phyloP scores from a whole-genome alignment of 2,113 vertebrate species.

The Microtus montanus region DNA sequence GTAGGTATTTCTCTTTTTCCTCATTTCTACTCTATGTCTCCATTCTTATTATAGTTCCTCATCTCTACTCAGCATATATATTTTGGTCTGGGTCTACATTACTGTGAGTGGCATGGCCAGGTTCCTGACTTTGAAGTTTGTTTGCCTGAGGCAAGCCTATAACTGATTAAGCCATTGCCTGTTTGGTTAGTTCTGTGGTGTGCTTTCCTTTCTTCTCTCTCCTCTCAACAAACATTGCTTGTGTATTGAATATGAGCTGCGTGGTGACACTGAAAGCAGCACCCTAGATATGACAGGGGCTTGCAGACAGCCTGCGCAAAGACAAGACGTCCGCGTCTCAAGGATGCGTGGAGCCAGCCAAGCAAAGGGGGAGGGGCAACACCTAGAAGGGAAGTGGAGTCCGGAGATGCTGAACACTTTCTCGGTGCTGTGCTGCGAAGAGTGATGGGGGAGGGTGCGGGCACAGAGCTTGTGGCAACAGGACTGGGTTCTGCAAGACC shows the following conservation, averaged over 20 bases:
- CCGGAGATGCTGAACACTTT: not conserved
- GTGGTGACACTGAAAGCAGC: not conserved
- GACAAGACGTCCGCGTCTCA: not conserved
- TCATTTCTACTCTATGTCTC: not conserved
- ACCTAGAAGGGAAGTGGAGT: accelerated
- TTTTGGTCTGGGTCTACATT: not conserved
- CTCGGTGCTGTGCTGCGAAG: not conserved
- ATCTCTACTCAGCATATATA: not conserved
- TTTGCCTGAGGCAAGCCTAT: not conserved
- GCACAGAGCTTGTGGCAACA: not conserved
- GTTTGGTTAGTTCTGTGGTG: not conserved
- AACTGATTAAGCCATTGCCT: not conserved
- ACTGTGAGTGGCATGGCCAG: not conserved
- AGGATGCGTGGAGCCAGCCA: not conserved
- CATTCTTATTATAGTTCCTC: not conserved
- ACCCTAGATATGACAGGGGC: not conserved
- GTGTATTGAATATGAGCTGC: no score
- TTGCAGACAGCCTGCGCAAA: not conserved
- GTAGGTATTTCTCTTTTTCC: not conserved
- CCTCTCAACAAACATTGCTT: not conserved
- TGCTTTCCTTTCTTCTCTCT: not conserved
- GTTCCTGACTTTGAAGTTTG: slow-evolving; percentile 13
- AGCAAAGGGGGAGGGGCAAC: not conserved
- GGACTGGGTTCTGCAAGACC: no score
- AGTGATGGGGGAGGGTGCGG: not conserved